Percentiles rank a stretch among this genome's conserved stretches.
Evolutionary conservation across 1,140 invertebrate genomes (phyloP).

Genomic region (Drosophila trapezifrons): DNA sequence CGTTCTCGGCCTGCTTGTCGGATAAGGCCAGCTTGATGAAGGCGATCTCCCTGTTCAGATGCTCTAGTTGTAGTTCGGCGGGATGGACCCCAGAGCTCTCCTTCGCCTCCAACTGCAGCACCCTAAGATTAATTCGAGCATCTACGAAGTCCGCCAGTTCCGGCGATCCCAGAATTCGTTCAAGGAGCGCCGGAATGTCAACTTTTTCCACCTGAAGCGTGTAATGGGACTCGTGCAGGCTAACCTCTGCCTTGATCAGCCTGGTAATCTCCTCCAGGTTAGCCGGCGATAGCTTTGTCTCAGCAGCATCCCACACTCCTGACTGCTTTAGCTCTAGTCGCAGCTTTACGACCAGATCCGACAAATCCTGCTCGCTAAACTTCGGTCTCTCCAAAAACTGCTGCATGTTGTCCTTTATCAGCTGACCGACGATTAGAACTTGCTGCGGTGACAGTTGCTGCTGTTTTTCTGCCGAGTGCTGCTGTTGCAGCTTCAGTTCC

Average conservation of each 20-base stretch:
- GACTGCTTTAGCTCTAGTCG: slow-evolving; percentile 51
- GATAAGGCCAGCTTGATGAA: slow-evolving; percentile 84
- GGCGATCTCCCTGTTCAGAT: slow-evolving; percentile 83
- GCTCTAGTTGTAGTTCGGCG: slow-evolving; percentile 75
- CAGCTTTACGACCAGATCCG: slow-evolving; percentile 44
- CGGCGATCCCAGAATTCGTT: slow-evolving; percentile 52
- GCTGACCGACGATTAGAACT: slow-evolving; percentile 55
- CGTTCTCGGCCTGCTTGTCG: slow-evolving; percentile 74
- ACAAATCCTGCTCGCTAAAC: slow-evolving; percentile 56
- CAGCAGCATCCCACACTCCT: slow-evolving; percentile 36
- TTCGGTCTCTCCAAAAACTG: slow-evolving; percentile 23
- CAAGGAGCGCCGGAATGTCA: slow-evolving; percentile 63
- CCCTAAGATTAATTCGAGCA: slow-evolving; percentile 41
- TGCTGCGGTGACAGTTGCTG: slow-evolving; percentile 61
- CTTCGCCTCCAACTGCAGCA: slow-evolving; percentile 23
- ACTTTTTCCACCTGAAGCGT: slow-evolving; percentile 79
- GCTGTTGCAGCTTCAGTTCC: slow-evolving; percentile 66
- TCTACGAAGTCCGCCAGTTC: slow-evolving; percentile 63
- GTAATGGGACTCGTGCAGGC: slow-evolving; percentile 67
- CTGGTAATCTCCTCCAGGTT: slow-evolving; percentile 82
- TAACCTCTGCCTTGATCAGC: slow-evolving; percentile 68
- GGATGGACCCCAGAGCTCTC: slow-evolving; percentile 50
- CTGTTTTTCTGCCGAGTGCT: slow-evolving; percentile 22
- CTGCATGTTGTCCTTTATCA: slow-evolving; percentile 68
- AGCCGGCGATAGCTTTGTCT: slow-evolving; percentile 61